Evolutionary conservation across 2,888 invertebrate species (phyloP).

Genomic region (Machimus rusticus): DNA sequence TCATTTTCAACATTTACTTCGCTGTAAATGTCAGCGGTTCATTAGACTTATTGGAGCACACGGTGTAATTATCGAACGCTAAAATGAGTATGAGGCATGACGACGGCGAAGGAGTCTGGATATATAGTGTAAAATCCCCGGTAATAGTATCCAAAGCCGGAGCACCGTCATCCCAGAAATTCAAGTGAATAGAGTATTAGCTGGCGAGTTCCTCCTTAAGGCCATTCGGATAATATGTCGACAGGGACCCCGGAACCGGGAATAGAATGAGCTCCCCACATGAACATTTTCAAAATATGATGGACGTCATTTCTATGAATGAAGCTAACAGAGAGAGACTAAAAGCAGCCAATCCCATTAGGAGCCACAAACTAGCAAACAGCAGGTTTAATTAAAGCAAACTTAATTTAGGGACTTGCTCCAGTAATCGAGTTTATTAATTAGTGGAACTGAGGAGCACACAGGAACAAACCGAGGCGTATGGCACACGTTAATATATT

Average conservation of each 20-base stretch:
- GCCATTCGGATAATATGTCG: neutral
- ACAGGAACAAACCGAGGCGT: neutral
- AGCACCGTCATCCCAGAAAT: neutral
- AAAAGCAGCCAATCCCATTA: constrained; percentile 32
- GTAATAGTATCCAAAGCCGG: neutral
- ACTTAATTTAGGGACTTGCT: constrained; percentile 34
- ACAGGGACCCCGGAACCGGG: neutral
- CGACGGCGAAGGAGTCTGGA: neutral
- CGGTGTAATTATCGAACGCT: neutral
- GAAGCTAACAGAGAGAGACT: neutral
- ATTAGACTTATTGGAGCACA: neutral
- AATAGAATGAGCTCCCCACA: neutral
- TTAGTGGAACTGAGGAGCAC: constrained; percentile 35
- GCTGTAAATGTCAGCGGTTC: neutral
- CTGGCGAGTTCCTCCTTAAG: neutral
- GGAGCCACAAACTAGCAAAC: constrained; percentile 27
- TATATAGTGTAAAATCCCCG: neutral
- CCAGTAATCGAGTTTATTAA: constrained; percentile 38
- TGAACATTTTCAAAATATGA: constrained; percentile 1
- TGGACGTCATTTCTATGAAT: constrained; percentile 1
- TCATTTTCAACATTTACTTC: neutral
- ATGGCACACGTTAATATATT: constrained; percentile 24
- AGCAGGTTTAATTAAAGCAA: constrained; percentile 38
- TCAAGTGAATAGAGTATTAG: neutral
- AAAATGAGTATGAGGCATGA: neutral